Conservation (phyloP, 1,140 invertebrate genomes). For the Drosophila busckii region DNA sequence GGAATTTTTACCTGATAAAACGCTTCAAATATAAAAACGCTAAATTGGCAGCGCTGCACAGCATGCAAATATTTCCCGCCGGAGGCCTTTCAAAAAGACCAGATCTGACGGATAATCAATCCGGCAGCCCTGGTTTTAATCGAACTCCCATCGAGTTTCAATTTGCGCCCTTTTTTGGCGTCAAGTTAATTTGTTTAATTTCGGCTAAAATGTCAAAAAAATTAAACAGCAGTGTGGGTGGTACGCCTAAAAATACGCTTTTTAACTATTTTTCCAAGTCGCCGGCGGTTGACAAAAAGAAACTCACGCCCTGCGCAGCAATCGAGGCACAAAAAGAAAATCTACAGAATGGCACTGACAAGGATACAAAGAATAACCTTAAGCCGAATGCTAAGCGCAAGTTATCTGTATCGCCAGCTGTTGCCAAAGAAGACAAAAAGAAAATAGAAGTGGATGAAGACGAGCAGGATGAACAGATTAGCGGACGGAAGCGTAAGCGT, state of each 20-base stretch:
- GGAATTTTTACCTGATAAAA: too few relatives aligned
- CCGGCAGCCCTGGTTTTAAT: too few relatives aligned
- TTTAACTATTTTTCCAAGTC: conserved; percentile 82
- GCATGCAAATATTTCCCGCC: too few relatives aligned
- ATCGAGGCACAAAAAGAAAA: conserved; percentile 49
- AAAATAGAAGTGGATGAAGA: conserved; percentile 58
- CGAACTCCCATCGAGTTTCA: too few relatives aligned
- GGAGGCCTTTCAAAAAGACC: too few relatives aligned
- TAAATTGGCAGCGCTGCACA: too few relatives aligned
- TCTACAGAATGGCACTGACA: conserved; percentile 27
- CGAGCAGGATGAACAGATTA: conserved; percentile 75
- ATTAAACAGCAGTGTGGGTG: conserved; percentile 55
- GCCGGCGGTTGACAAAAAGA: conserved; percentile 78
- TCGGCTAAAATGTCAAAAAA: conserved; percentile 59
- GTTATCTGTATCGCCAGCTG: conserved; percentile 17
- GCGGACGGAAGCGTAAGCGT: conserved; percentile 71
- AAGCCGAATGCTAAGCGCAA: conserved; percentile 34
- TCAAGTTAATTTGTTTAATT: conserved; percentile 26
- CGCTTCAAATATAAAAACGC: too few relatives aligned
- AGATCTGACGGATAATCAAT: too few relatives aligned
- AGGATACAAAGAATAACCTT: neutral
- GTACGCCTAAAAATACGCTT: conserved; percentile 79
- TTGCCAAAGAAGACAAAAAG: too few relatives aligned
- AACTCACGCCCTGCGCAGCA: conserved; percentile 69
- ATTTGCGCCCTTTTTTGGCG: conserved; percentile 58